Conservation (phyloP, 2,797 vertebrate species). For the Sylvilagus floridanus region DNA sequence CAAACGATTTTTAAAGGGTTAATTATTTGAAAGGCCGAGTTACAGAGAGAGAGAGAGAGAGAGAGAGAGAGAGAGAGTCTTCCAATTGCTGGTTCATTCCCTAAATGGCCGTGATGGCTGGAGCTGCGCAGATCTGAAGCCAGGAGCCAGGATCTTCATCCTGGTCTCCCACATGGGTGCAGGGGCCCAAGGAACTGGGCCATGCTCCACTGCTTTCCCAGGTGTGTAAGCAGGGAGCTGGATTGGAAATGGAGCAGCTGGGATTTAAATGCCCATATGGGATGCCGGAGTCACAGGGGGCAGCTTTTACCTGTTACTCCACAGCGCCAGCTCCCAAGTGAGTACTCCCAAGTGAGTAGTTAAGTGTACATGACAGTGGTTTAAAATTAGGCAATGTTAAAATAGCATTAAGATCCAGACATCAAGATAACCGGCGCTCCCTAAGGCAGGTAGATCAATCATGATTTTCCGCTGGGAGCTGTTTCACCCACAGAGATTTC, state of each 20-base stretch:
- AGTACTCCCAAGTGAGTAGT: slow-evolving; percentile 69
- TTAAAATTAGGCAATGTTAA: slow-evolving; percentile 59
- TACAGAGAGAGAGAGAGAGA: neutral
- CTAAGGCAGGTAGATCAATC: slow-evolving; percentile 43
- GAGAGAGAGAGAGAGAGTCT: neutral
- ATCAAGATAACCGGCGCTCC: slow-evolving; percentile 1
- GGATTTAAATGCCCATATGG: too few relatives aligned
- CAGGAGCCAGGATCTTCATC: too few relatives aligned
- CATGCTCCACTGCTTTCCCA: too few relatives aligned
- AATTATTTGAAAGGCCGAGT: neutral
- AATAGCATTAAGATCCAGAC: slow-evolving; percentile 55
- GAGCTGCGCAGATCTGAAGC: too few relatives aligned
- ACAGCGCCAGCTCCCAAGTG: slow-evolving; percentile 13
- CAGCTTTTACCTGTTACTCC: too few relatives aligned
- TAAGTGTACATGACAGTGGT: slow-evolving; percentile 23
- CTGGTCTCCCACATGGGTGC: too few relatives aligned
- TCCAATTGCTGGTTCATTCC: neutral
- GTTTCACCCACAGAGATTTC: slow-evolving; percentile 28
- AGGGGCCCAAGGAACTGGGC: too few relatives aligned
- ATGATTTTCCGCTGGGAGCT: slow-evolving; percentile 38
- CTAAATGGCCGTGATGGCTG: too few relatives aligned
- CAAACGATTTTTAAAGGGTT: too few relatives aligned
- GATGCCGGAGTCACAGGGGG: too few relatives aligned
- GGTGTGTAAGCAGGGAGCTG: too few relatives aligned
- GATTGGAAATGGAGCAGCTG: too few relatives aligned